Evolutionary conservation across 2,113 vertebrate genomes (phyloP).

Genomic region (Greenwoodochromis staneri): DNA sequence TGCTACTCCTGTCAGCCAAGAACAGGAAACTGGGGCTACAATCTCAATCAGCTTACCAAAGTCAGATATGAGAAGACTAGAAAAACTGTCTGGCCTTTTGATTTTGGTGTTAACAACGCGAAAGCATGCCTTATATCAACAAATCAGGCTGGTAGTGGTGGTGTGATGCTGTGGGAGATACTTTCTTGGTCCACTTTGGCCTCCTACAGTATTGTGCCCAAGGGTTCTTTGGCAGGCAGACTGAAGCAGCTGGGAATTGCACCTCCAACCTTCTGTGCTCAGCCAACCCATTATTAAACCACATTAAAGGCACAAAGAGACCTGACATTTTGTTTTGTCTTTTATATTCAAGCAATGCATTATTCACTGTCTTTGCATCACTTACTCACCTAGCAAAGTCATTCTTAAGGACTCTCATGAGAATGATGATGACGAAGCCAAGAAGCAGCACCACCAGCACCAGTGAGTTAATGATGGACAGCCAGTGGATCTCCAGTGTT

Average conservation of each 20-base stretch:
- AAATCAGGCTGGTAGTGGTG: background rate
- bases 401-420: conserved; percentile 89
- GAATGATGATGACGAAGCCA: conserved; percentile 91
- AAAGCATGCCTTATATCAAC: background rate
- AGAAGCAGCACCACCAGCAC: conserved; percentile 87
- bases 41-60: background rate
- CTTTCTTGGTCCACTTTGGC: background rate
- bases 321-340: background rate
- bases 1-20: background rate
- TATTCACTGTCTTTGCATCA: too few relatives aligned
- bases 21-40: background rate
- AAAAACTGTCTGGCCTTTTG: background rate
- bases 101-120: background rate
- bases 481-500: conserved; percentile 90
- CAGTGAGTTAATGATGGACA: conserved; percentile 91
- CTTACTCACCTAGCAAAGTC: conserved; percentile 79
- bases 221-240: background rate
- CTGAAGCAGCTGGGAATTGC: background rate
- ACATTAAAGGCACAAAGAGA: background rate
- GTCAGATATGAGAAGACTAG: background rate
- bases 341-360: background rate
- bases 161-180: background rate
- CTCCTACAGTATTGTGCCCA: background rate
- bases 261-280: background rate
- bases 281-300: background rate